A percentile compares a stretch with the other conserved stretches of the same genome.
phyloP scores from a whole-genome alignment of 2,797 vertebrate species.

The Psittacula echo region DNA sequence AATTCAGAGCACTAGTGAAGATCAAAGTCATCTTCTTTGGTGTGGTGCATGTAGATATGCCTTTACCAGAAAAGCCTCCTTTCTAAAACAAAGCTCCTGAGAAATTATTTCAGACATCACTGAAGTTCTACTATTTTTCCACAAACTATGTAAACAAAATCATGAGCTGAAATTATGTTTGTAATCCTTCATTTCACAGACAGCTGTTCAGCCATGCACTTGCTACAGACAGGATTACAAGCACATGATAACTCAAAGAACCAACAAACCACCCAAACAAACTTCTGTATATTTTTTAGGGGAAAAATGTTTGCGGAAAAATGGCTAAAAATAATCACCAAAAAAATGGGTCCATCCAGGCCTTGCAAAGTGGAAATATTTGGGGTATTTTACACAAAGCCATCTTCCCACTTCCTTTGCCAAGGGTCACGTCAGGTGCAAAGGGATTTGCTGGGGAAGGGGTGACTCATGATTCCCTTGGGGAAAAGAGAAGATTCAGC shows the following conservation, averaged over 20 bases:
- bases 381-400: slow-evolving; percentile 19
- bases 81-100: not conserved
- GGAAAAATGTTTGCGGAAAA: slow-evolving; percentile 30
- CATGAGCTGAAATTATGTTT: slow-evolving; percentile 28
- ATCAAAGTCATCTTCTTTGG: not conserved
- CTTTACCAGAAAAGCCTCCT: not conserved
- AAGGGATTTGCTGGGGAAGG: not conserved
- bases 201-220: slow-evolving; percentile 53
- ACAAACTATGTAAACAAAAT: slow-evolving; percentile 52
- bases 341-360: not conserved
- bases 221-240: slow-evolving; percentile 50
- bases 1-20: not conserved
- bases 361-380: slow-evolving; percentile 41
- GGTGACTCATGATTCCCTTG: not conserved
- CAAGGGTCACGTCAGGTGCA: not conserved
- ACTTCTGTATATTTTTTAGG: not conserved
- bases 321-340: slow-evolving; percentile 43
- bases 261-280: not conserved
- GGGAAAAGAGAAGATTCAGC: not conserved
- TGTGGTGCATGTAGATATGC: not conserved
- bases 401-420: not conserved
- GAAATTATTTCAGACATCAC: not conserved
- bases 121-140: slow-evolving; percentile 34
- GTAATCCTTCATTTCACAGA: slow-evolving; percentile 40
- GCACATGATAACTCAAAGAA: not conserved